phyloP scores from a whole-genome alignment of 2,888 invertebrate genomes.

The Pandemis heparana region DNA sequence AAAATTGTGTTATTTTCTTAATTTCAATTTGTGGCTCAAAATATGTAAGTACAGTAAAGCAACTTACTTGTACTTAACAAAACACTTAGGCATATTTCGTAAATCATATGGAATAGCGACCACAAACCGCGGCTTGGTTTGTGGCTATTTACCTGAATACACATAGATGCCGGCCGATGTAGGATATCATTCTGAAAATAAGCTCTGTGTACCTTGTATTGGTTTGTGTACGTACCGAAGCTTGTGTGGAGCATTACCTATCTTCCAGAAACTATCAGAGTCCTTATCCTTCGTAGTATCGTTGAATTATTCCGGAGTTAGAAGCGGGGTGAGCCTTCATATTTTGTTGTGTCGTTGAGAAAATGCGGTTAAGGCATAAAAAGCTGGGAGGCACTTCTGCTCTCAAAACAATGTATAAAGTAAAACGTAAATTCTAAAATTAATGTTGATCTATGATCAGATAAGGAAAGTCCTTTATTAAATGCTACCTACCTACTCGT shows the following conservation, averaged over 20 bases:
- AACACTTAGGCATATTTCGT: no score
- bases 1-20: no score
- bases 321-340: not conserved
- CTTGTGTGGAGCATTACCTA: conserved; percentile 5
- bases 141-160: not conserved
- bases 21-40: no score
- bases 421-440: not conserved
- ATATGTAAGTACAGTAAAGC: no score
- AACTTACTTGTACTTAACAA: no score
- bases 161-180: not conserved
- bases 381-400: not conserved
- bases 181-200: conserved; percentile 26
- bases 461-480: no score
- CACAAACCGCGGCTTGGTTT: conserved; percentile 13
- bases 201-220: conserved; percentile 15
- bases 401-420: not conserved
- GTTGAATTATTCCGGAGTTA: conserved; percentile 16
- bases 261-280: conserved; percentile 13
- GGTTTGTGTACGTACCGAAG: conserved; percentile 7
- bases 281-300: conserved; percentile 15
- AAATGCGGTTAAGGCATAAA: not conserved
- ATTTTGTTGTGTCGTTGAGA: not conserved
- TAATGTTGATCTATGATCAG: not conserved
- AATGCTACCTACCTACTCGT: no score
- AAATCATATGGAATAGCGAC: conserved; percentile 3